Evolutionary conservation across 2,797 vertebrate species (phyloP).

Genomic region (Phrynocephalus forsythii): DNA sequence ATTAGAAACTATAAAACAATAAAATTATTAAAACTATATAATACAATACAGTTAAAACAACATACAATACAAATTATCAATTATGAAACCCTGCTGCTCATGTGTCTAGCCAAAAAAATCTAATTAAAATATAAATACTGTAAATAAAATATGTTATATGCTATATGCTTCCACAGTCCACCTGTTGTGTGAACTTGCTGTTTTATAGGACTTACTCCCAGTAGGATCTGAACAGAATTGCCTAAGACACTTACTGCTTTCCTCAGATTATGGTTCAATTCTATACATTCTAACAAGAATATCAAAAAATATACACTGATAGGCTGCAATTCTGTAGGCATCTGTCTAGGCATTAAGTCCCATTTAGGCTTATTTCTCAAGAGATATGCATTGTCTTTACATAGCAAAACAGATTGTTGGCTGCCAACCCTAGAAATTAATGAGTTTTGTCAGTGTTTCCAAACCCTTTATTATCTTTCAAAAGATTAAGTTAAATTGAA

Average conservation of each 20-base stretch:
- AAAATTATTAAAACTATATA: no score
- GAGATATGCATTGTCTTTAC: neutral
- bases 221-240: neutral
- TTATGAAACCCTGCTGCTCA: no score
- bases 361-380: neutral
- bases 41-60: no score
- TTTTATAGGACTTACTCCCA: neutral
- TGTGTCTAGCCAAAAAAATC: no score
- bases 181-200: neutral
- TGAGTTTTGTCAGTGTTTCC: neutral
- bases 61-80: no score
- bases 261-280: neutral
- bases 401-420: neutral
- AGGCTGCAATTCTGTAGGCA: neutral
- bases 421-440: neutral
- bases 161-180: neutral
- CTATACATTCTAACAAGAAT: neutral
- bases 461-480: slow-evolving; percentile 1
- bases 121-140: neutral
- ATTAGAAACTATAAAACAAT: no score
- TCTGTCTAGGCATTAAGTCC: no score
- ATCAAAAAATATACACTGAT: neutral
- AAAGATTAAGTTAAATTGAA: neutral
- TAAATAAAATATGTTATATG: neutral
- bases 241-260: neutral